Percentiles rank a stretch among this genome's conserved stretches.
Conservation (phyloP, 2,797 vertebrate species). For the Dryobates pubescens region DNA sequence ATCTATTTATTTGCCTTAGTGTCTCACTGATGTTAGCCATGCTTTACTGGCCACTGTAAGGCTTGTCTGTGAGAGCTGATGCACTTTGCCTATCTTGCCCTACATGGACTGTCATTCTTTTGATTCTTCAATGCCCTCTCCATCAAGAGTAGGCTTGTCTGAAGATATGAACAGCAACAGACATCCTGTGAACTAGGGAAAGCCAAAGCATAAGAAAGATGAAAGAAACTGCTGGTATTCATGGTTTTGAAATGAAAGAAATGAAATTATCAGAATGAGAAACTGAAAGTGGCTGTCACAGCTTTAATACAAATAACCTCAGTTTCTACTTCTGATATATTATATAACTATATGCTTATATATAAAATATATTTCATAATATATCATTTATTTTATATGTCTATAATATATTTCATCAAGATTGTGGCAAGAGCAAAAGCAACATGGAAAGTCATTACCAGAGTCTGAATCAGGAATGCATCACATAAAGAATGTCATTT, state of each 20-base stretch:
- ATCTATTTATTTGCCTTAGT: background rate
- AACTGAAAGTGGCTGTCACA: background rate
- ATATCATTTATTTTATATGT: too few relatives aligned
- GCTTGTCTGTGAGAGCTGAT: background rate
- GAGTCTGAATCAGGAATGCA: background rate
- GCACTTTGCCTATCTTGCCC: background rate
- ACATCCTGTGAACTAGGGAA: background rate
- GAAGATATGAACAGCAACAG: background rate
- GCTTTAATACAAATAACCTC: background rate
- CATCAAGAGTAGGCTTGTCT: background rate
- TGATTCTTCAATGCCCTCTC: background rate
- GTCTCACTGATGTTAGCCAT: background rate
- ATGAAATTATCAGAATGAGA: background rate
- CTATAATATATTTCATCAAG: background rate
- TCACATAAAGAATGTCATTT: background rate
- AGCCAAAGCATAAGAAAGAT: background rate
- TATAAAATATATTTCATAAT: too few relatives aligned
- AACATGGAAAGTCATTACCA: background rate
- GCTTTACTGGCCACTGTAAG: background rate
- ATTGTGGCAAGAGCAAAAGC: background rate
- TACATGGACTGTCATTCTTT: background rate
- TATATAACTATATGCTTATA: background rate
- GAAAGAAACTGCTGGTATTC: background rate
- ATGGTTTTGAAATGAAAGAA: background rate
- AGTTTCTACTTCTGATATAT: background rate